Base-by-base conservation (phyloP, 1,140 invertebrate species). In the Drosophila ambigua region DNA sequence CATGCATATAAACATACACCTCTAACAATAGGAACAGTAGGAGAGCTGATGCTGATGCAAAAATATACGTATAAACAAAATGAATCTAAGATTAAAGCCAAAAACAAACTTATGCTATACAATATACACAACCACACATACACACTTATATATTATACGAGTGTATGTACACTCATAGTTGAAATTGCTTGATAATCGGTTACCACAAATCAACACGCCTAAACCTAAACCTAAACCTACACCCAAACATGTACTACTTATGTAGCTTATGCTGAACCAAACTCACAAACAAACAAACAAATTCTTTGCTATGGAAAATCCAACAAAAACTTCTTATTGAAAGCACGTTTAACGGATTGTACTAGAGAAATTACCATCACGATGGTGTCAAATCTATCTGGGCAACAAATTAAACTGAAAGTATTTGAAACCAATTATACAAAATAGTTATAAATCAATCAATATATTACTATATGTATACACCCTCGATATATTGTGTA, bases 101-200 rank as follows among this genome's bases (percentile, higher is more conserved):
- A 88, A 88, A 83, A 88, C 55, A 78, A 82, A 77, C 73, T 71
- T 81, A 69, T 77, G 45, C 55, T 82, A 77, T 57, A 81, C 64
- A 69, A 77, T 71, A 77, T 65, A 77, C 49, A 77, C 50, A 63
- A 51, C 63, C 49, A 65, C 57, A 52, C 49, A 71, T 39, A 64
- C 16, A 65, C 57, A 24, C 4, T 24, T 24, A 69, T 59, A 62
- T 31, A 39, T 50, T 75, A 66, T 73, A 79, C 35, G 35, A 39
- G 35, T 39, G 35, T 39, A 13, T 39, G 35, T 59, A 81, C 60
- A 79, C 48, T 55, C 4, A 64, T 77, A 88, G 83, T 88, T 88
- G 65, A 88, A 83, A 88, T 88, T 88, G 83, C 83, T 88, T 88
- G 83, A 88, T 88, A 88, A 88, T 88, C 83, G 84, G 77, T 79